These are phyloP conservation scores for Sepiola atlantica DNA, from an alignment of 2,888 invertebrate species.

Conservation along the genomic window DNA sequence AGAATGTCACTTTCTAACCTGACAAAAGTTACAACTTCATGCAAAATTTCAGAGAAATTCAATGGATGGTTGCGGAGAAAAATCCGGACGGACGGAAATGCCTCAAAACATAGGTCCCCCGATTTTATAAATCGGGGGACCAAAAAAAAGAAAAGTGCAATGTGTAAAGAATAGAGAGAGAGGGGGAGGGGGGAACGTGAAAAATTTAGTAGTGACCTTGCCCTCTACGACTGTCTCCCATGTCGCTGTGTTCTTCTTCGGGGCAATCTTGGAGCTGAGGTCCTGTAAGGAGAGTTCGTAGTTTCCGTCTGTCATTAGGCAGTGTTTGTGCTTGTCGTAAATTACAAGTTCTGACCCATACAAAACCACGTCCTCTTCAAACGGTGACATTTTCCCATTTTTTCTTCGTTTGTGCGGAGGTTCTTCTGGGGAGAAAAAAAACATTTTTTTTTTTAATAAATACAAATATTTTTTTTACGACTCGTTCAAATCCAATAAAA, in stretches of 20 bases:
- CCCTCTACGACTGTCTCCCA: conserved; percentile 82
- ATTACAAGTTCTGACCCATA: conserved; percentile 83
- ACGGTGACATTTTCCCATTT: conserved; percentile 59
- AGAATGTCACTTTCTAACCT: too few species aligned
- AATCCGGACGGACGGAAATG: too few species aligned
- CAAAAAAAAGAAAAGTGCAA: too few species aligned
- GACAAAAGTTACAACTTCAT: too few species aligned
- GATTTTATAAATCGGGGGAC: too few species aligned
- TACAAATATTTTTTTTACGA: too few species aligned
- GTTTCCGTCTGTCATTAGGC: conserved; percentile 89
- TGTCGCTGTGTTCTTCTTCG: conserved; percentile 82
- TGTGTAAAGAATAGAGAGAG: too few species aligned
- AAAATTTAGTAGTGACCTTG: conserved; percentile 71
- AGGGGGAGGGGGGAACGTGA: too few species aligned
- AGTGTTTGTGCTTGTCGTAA: conserved; percentile 91
- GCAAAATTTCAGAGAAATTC: too few species aligned
- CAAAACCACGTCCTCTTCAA: conserved; percentile 58
- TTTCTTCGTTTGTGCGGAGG: conserved; percentile 64
- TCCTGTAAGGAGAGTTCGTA: conserved; percentile 91
- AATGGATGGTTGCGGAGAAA: too few species aligned
- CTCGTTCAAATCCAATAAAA: too few species aligned
- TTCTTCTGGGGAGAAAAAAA: conserved; percentile 60
- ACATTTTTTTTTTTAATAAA: background rate
- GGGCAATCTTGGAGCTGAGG: conserved; percentile 77
- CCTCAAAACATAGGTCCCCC: too few species aligned